phyloP scores from a whole-genome alignment of 2,113 vertebrate species.

The Pseudorectes ferrugineus region DNA sequence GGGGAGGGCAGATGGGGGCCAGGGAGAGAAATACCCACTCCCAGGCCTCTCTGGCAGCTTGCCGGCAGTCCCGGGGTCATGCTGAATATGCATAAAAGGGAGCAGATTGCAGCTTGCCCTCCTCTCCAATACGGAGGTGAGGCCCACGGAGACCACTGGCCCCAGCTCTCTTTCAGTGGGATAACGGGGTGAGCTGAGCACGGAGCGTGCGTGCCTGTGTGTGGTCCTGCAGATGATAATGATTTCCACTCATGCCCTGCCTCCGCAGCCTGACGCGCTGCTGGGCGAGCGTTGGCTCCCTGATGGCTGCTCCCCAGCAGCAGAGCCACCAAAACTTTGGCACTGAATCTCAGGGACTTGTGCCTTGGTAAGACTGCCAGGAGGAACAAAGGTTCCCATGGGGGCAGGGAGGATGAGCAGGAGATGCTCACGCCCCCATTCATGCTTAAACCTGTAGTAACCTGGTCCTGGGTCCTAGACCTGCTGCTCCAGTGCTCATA shows the following conservation, averaged over 20 bases:
- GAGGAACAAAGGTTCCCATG: background rate
- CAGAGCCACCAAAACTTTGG: background rate
- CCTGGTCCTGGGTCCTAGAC: background rate
- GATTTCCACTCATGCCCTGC: slow-evolving; percentile 39
- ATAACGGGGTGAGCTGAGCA: slow-evolving; percentile 43
- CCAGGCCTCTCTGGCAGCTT: slow-evolving; percentile 28
- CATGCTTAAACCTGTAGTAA: background rate
- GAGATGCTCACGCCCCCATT: rapidly evolving
- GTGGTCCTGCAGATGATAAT: slow-evolving; percentile 34
- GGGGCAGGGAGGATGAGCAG: background rate
- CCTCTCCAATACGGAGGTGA: slow-evolving; percentile 28
- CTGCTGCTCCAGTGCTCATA: background rate
- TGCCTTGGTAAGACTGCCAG: background rate
- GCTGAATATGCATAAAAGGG: slow-evolving; percentile 54
- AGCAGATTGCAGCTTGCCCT: slow-evolving; percentile 41
- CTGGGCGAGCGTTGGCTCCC: background rate
- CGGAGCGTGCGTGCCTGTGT: slow-evolving; percentile 21
- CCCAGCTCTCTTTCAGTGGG: slow-evolving; percentile 33
- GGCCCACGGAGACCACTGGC: background rate
- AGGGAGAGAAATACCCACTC: background rate
- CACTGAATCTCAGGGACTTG: background rate
- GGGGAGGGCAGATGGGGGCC: background rate
- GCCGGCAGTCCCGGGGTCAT: background rate
- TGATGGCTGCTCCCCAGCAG: rapidly evolving
- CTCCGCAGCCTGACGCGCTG: background rate